Evolutionary conservation across 2,797 vertebrate species (phyloP).

Genomic region (Ctenopoma multispine): DNA sequence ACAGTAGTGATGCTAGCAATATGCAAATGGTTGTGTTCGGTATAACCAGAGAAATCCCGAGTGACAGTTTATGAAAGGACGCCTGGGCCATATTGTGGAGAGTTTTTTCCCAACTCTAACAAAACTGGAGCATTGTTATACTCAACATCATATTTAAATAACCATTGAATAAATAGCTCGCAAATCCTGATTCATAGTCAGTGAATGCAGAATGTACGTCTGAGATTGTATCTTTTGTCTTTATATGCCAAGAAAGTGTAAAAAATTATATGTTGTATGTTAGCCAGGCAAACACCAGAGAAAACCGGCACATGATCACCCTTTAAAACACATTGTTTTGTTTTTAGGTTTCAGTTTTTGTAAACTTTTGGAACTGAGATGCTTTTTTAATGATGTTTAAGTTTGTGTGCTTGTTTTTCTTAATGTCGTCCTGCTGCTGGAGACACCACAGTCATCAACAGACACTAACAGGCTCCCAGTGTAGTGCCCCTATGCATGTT

Average conservation of each 20-base stretch:
- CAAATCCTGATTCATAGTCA: slow-evolving; percentile 12
- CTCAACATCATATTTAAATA: slow-evolving; percentile 46
- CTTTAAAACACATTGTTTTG: no score
- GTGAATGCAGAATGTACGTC: not conserved
- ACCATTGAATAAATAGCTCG: slow-evolving; percentile 10
- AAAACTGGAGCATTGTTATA: slow-evolving; percentile 23
- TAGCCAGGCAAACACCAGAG: no score
- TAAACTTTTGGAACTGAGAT: not conserved
- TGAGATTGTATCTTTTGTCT: not conserved
- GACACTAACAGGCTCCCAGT: not conserved
- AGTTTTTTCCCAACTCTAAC: slow-evolving; percentile 7
- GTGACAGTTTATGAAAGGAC: slow-evolving; percentile 30
- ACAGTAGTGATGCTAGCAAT: slow-evolving; percentile 43
- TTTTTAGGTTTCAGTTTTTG: no score
- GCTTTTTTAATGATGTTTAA: slow-evolving; percentile 3
- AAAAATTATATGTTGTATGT: not conserved
- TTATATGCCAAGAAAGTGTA: not conserved
- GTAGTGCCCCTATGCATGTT: not conserved
- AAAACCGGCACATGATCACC: no score
- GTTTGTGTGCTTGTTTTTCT: not conserved
- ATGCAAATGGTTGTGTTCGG: slow-evolving; percentile 50
- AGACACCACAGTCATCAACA: not conserved
- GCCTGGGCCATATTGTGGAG: slow-evolving; percentile 11
- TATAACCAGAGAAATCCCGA: slow-evolving; percentile 33
- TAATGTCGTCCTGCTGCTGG: slow-evolving; percentile 5